Percentiles rank a stretch among this genome's conserved stretches.
Conservation (phyloP, 2,113 vertebrate genomes). For the Loxodonta africana region DNA sequence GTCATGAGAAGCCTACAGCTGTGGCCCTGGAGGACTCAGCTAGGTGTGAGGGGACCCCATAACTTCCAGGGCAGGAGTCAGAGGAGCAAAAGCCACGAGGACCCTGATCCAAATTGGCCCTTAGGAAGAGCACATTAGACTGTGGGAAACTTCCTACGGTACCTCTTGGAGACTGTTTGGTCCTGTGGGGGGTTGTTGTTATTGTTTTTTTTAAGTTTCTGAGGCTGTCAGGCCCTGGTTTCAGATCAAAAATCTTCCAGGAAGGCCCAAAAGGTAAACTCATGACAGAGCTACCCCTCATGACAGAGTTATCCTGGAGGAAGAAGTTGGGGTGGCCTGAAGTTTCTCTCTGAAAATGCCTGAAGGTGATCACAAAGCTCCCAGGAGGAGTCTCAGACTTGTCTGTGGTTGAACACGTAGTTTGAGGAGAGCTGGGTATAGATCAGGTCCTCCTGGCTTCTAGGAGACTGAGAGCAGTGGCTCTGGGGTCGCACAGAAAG, state of each 20-base stretch:
- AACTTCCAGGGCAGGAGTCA: background rate
- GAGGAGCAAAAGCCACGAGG: background rate
- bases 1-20: background rate
- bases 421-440: background rate
- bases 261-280: background rate
- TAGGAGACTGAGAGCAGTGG: background rate
- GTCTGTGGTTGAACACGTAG: background rate
- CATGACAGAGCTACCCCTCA: background rate
- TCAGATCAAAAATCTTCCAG: background rate
- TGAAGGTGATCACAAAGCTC: background rate
- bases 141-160: background rate
- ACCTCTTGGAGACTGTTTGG: background rate
- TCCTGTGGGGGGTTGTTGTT: background rate
- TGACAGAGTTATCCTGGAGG: background rate
- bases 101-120: background rate
- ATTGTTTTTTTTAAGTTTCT: background rate
- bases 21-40: background rate
- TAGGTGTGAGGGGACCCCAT: background rate
- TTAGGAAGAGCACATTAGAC: background rate
- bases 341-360: background rate
- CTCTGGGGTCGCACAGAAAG: background rate
- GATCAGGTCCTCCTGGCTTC: background rate
- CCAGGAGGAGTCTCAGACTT: background rate
- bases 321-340: background rate
- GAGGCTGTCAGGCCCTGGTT: background rate